These are phyloP conservation scores for Caranx melampygus DNA, from an alignment of 2,113 vertebrate species.

Conservation along the genomic window DNA sequence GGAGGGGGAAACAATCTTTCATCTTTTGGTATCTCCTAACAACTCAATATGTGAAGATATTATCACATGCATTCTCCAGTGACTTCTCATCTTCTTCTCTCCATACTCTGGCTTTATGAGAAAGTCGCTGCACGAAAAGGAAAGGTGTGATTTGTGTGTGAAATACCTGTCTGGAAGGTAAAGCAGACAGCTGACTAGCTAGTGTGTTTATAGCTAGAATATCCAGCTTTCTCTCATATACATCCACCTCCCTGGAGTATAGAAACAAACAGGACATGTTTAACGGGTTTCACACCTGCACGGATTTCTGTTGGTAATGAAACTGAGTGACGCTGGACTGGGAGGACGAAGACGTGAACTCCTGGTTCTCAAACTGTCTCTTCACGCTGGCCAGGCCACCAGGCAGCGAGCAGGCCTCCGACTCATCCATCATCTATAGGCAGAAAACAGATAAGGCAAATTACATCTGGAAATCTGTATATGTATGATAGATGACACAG, in stretches of 20 bases:
- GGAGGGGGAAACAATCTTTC: conserved; percentile 20
- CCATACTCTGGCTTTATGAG: not conserved
- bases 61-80: not conserved
- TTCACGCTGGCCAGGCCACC: conserved; percentile 94
- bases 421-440: conserved; percentile 87
- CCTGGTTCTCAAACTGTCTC: conserved; percentile 92
- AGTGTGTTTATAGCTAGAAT: too few relatives aligned
- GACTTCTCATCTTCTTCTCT: too few relatives aligned
- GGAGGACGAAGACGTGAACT: conserved; percentile 78
- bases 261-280: not conserved
- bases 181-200: too few relatives aligned
- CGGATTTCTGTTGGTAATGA: conserved; percentile 86
- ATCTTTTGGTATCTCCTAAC: not conserved
- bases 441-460: conserved; percentile 5
- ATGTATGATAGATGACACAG: not conserved
- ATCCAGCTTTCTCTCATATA: not conserved
- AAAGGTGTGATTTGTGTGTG: not conserved
- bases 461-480: not conserved
- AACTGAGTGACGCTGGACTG: conserved; percentile 84
- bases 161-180: not conserved
- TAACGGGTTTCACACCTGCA: conserved; percentile 83
- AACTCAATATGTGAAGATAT: not conserved
- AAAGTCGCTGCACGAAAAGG: not conserved
- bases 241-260: not conserved
- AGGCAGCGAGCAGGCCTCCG: conserved; percentile 87